Conservation (phyloP, 2,888 invertebrate genomes). For the Apeira syringaria region DNA sequence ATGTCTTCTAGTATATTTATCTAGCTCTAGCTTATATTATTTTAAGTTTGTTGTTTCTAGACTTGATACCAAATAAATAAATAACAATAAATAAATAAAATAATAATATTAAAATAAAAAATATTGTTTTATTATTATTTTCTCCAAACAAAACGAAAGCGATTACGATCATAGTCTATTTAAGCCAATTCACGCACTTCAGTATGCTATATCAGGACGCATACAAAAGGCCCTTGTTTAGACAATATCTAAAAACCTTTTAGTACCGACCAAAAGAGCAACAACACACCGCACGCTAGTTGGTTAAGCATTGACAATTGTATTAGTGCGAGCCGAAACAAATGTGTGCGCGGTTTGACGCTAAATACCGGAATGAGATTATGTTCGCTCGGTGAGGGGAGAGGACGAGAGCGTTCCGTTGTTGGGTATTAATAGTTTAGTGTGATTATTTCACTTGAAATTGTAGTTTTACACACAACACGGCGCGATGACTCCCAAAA, state of each 20-base stretch:
- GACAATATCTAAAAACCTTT: slow-evolving; percentile 62
- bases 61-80: no score
- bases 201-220: not conserved
- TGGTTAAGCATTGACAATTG: slow-evolving; percentile 62
- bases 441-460: not conserved
- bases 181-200: not conserved
- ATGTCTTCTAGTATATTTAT: no score
- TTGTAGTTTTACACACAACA: not conserved
- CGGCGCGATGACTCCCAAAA: no score
- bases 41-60: no score
- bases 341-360: slow-evolving; percentile 59
- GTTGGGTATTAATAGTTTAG: not conserved
- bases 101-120: no score
- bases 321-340: slow-evolving; percentile 64
- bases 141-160: no score
- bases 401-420: not conserved
- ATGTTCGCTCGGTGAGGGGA: slow-evolving; percentile 38
- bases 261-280: slow-evolving; percentile 70
- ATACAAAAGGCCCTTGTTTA: slow-evolving; percentile 43
- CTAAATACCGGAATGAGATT: slow-evolving; percentile 70
- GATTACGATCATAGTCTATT: not conserved
- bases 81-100: no score
- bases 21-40: no score
- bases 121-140: no score
- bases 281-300: slow-evolving; percentile 44